Percentiles rank a stretch among this genome's conserved stretches.
Evolutionary conservation across 1,140 invertebrate genomes (phyloP).

Genomic region (Papilio dardanus): DNA sequence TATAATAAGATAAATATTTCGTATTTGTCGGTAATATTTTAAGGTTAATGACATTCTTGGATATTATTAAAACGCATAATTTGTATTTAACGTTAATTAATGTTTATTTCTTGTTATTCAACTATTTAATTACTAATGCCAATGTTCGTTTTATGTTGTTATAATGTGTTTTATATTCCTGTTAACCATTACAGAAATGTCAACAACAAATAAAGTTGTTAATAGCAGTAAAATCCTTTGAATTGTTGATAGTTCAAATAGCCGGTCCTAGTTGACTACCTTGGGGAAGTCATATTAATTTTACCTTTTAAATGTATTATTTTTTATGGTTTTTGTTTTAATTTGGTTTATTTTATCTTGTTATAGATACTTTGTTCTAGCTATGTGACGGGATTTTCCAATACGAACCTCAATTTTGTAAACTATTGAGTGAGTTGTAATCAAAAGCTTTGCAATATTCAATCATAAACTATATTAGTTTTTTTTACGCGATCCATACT

Average conservation of each 20-base stretch:
- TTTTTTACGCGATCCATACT: no score
- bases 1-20: not conserved
- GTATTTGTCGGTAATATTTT: conserved; percentile 1
- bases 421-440: not conserved
- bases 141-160: conserved; percentile 19
- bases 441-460: no score
- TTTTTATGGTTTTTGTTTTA: not conserved
- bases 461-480: no score
- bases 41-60: conserved; percentile 20
- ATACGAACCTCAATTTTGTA: not conserved
- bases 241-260: not conserved
- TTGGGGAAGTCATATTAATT: not conserved
- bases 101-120: not conserved
- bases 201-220: conserved; percentile 14
- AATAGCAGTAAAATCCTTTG: not conserved
- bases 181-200: conserved; percentile 7
- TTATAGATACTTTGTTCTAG: not conserved
- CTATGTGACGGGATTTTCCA: not conserved
- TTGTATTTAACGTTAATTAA: conserved; percentile 5
- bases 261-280: not conserved
- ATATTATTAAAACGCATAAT: not conserved
- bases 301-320: not conserved
- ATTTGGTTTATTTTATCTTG: not conserved
- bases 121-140: not conserved
- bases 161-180: conserved; percentile 14